Evolutionary conservation across 2,113 vertebrate genomes (phyloP).

Genomic region (Osmerus eperlanus): DNA sequence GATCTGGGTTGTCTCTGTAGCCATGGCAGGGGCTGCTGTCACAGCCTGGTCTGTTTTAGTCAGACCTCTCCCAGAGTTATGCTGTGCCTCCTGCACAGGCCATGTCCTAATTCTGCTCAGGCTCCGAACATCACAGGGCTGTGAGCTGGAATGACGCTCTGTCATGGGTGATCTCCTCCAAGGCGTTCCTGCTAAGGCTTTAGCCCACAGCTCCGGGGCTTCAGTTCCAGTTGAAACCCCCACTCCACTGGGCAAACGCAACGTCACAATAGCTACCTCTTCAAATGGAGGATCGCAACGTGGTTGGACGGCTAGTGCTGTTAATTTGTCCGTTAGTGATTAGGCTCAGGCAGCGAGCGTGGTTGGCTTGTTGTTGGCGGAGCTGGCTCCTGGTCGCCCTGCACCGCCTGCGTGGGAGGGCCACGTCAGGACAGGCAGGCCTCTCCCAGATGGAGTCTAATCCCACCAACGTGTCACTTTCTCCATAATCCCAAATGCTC

Average conservation of each 20-base stretch:
- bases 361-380: constrained; percentile 20
- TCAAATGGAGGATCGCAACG: constrained; percentile 42
- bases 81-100: constrained; percentile 50
- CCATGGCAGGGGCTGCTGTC: constrained; percentile 43
- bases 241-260: constrained; percentile 48
- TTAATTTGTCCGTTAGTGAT: neutral
- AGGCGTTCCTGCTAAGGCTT: constrained; percentile 50
- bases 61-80: constrained; percentile 46
- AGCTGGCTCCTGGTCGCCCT: constrained; percentile 26
- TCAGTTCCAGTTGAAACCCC: constrained; percentile 54
- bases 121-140: constrained; percentile 65
- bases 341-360: constrained; percentile 33
- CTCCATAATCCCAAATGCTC: constrained; percentile 42
- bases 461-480: constrained; percentile 54
- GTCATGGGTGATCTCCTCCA: constrained; percentile 67
- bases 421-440: constrained; percentile 25
- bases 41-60: constrained; percentile 55
- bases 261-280: constrained; percentile 46
- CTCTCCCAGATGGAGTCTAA: constrained; percentile 45
- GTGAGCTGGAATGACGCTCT: constrained; percentile 69
- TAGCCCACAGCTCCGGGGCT: constrained; percentile 44
- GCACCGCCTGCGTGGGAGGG: constrained; percentile 31
- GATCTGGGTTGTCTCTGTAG: constrained; percentile 14
- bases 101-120: constrained; percentile 69
- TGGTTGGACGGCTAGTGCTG: neutral